A percentile compares a stretch with the other conserved stretches of the same genome.
Conservation (phyloP, 2,797 vertebrate species). For the Eupleurogrammus muticus region DNA sequence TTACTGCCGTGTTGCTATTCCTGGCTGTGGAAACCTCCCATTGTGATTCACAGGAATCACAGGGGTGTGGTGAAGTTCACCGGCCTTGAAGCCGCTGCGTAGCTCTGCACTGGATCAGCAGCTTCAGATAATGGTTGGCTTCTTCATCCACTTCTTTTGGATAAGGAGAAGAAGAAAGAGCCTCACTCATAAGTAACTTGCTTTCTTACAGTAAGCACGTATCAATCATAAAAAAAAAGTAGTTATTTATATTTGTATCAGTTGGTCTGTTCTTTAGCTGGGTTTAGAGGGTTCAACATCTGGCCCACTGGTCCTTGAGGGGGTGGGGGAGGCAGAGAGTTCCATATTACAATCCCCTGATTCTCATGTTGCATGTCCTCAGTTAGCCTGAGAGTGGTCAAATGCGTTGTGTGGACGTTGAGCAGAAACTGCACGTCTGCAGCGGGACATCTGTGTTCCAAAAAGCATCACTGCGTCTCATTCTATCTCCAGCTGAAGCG, state of each 20-base stretch:
- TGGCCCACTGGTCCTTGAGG: slow-evolving; percentile 37
- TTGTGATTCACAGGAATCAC: slow-evolving; percentile 48
- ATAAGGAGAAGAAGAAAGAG: slow-evolving; percentile 9
- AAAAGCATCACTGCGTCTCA: slow-evolving; percentile 7
- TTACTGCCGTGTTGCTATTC: slow-evolving; percentile 30
- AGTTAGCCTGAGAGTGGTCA: slow-evolving; percentile 28
- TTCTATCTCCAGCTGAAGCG: slow-evolving; percentile 31
- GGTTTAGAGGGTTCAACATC: slow-evolving; percentile 55
- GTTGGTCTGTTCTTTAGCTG: slow-evolving; percentile 9
- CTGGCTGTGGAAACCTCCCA: slow-evolving; percentile 26
- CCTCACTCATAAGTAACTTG: background rate
- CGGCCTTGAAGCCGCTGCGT: slow-evolving; percentile 63
- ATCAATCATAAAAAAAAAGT: background rate
- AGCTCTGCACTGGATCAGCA: slow-evolving; percentile 51
- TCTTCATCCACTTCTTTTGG: slow-evolving; percentile 40
- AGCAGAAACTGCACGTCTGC: slow-evolving; percentile 18
- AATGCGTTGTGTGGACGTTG: slow-evolving; percentile 14
- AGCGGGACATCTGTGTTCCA: slow-evolving; percentile 34
- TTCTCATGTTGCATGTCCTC: slow-evolving; percentile 53
- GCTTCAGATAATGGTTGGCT: slow-evolving; percentile 47
- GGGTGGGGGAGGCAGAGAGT: slow-evolving; percentile 51
- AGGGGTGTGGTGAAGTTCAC: slow-evolving; percentile 72
- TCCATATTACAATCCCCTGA: slow-evolving; percentile 48
- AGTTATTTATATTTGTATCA: background rate
- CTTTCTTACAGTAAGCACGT: background rate